A percentile compares a stretch with the other conserved stretches of the same genome.
Conservation (phyloP, 2,888 invertebrate species). For the Gasteruption jaculator region DNA sequence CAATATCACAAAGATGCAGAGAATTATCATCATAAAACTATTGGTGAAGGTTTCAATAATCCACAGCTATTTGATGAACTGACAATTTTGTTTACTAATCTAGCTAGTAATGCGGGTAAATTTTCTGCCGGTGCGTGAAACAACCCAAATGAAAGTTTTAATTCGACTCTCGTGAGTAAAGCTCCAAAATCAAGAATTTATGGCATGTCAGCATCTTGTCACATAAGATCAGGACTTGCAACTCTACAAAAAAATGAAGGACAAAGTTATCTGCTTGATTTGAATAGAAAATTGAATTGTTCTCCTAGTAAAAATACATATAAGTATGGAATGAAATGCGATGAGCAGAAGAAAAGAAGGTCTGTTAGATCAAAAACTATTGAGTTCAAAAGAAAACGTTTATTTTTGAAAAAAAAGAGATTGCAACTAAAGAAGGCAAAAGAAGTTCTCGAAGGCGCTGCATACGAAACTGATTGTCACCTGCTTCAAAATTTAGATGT, state of each 20-base stretch:
- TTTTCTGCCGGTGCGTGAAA: not conserved
- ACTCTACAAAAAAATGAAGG: not conserved
- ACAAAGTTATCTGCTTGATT: not conserved
- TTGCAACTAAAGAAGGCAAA: too few species aligned
- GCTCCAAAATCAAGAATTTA: not conserved
- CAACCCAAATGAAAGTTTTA: not conserved
- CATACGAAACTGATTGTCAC: not conserved
- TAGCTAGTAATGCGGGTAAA: not conserved
- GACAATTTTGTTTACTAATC: not conserved
- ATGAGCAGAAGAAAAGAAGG: not conserved
- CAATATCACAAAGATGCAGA: not conserved
- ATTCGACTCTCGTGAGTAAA: not conserved
- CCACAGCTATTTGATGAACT: not conserved
- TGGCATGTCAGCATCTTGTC: not conserved
- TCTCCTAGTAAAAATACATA: not conserved
- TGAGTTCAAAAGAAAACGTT: slow-evolving; percentile 3
- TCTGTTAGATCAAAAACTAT: not conserved
- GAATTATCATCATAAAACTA: not conserved
- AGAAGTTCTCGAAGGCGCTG: not conserved
- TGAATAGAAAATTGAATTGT: not conserved
- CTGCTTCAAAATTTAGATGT: not conserved
- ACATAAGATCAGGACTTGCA: not conserved
- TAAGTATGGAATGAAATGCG: not conserved
- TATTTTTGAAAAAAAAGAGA: not conserved
- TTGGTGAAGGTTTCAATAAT: not conserved